Percentiles rank a stretch among this genome's conserved stretches.
Conservation (phyloP, 2,113 vertebrate species). For the Xenus cinereus region DNA sequence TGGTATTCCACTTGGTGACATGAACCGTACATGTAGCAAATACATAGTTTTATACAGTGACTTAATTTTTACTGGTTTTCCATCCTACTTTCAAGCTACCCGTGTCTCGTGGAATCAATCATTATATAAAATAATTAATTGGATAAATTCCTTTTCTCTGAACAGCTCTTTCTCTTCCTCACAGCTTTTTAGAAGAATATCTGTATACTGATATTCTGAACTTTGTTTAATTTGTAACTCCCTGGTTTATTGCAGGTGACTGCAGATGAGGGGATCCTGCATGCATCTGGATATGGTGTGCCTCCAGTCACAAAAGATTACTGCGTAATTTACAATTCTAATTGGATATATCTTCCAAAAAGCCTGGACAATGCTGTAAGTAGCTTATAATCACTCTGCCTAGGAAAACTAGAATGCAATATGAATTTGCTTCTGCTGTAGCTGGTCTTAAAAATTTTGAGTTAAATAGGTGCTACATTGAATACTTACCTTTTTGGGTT, state of each 20-base stretch:
- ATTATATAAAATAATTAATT: neutral
- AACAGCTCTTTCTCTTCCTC: neutral
- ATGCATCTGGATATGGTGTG: slow-evolving; percentile 66
- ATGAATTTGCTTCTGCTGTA: neutral
- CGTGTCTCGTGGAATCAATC: neutral
- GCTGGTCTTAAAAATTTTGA: neutral
- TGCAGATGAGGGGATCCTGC: slow-evolving; percentile 84
- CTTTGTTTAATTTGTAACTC: neutral
- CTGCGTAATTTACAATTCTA: slow-evolving; percentile 85
- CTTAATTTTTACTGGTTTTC: neutral
- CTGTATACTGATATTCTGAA: neutral
- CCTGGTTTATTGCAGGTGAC: slow-evolving; percentile 70
- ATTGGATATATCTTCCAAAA: slow-evolving; percentile 78
- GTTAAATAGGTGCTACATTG: neutral
- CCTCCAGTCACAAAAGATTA: slow-evolving; percentile 74
- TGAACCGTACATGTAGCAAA: neutral
- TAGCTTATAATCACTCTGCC: neutral
- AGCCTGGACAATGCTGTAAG: slow-evolving; percentile 84
- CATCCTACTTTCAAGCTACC: neutral
- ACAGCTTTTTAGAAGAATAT: neutral
- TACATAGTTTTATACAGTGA: neutral
- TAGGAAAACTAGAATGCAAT: neutral
- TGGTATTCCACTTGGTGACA: neutral
- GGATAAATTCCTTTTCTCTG: neutral
- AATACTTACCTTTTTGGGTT: neutral